Percentiles rank a stretch among this genome's conserved stretches.
Conservation (phyloP, 2,113 vertebrate genomes). For the Austrofundulus limnaeus region DNA sequence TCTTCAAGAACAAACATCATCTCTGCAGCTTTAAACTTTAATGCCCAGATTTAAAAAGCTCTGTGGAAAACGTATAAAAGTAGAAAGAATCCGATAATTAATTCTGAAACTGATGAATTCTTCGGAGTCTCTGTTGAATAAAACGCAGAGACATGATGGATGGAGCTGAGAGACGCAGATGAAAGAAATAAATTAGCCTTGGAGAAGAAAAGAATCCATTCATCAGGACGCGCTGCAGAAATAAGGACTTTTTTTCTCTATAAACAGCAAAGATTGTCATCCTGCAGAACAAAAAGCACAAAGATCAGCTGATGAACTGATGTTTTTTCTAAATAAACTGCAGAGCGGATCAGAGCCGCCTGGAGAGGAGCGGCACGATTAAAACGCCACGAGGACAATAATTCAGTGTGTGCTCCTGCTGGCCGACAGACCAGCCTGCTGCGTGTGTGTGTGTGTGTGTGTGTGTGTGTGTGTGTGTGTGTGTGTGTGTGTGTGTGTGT, state of each 20-base stretch:
- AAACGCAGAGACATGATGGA: background rate
- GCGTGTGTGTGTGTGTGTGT: constrained; percentile 48
- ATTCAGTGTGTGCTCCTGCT: constrained; percentile 23
- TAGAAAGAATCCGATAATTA: background rate
- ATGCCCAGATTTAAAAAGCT: background rate
- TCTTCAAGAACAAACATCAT: background rate
- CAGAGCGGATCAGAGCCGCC: background rate
- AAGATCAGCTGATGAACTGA: background rate
- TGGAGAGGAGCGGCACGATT: constrained; percentile 2
- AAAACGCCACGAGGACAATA: constrained; percentile 6
- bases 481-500: too few relatives aligned
- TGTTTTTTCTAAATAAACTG: background rate
- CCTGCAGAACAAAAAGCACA: background rate
- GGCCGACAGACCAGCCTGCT: constrained; percentile 50
- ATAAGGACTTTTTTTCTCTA: background rate
- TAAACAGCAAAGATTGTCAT: background rate
- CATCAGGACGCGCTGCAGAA: background rate
- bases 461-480: constrained; percentile 41
- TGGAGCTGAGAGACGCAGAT: background rate
- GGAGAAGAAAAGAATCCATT: background rate
- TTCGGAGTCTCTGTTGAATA: background rate
- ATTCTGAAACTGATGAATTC: background rate
- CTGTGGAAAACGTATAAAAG: background rate
- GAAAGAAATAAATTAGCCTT: background rate
- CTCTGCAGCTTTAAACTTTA: background rate